Evolutionary conservation across 2,797 vertebrate genomes (phyloP).

Genomic region (Helicolenus hilgendorfi): DNA sequence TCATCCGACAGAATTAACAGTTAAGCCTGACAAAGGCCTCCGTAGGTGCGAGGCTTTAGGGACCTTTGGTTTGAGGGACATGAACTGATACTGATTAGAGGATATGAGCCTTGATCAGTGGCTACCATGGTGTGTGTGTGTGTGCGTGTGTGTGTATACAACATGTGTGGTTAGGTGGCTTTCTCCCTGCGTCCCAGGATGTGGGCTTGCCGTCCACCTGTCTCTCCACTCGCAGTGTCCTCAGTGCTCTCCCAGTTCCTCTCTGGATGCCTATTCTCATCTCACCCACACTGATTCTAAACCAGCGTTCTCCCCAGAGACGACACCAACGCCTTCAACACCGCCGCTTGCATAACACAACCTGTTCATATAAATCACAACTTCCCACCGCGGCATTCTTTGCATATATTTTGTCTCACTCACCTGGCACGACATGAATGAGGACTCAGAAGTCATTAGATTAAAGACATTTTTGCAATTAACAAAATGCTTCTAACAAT

Average conservation of each 20-base stretch:
- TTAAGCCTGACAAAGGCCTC: constrained; percentile 1
- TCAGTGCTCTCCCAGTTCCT: constrained; percentile 86
- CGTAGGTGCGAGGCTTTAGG: neutral
- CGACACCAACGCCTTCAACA: constrained; percentile 44
- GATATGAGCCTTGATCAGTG: constrained; percentile 84
- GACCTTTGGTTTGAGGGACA: constrained; percentile 61
- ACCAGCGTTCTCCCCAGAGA: constrained; percentile 79
- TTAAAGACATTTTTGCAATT: neutral
- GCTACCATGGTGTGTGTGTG: constrained; percentile 52
- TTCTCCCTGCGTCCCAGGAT: constrained; percentile 80
- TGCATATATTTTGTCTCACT: neutral
- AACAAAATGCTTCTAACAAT: neutral
- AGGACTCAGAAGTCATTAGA: neutral
- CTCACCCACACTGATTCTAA: constrained; percentile 66
- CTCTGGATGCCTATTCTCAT: constrained; percentile 86
- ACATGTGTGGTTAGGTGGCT: constrained; percentile 70
- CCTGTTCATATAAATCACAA: constrained; percentile 50
- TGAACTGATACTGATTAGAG: constrained; percentile 90
- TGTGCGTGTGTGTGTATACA: constrained; percentile 39
- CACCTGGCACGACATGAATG: neutral
- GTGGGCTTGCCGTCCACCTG: constrained; percentile 88
- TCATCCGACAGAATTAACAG: neutral
- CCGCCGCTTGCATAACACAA: constrained; percentile 65
- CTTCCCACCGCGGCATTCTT: neutral
- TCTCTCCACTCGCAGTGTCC: constrained; percentile 70